Percentiles rank a stretch among this genome's conserved stretches.
phyloP scores from a whole-genome alignment of 1,140 invertebrate genomes.

The Meloidogyne chitwoodi region DNA sequence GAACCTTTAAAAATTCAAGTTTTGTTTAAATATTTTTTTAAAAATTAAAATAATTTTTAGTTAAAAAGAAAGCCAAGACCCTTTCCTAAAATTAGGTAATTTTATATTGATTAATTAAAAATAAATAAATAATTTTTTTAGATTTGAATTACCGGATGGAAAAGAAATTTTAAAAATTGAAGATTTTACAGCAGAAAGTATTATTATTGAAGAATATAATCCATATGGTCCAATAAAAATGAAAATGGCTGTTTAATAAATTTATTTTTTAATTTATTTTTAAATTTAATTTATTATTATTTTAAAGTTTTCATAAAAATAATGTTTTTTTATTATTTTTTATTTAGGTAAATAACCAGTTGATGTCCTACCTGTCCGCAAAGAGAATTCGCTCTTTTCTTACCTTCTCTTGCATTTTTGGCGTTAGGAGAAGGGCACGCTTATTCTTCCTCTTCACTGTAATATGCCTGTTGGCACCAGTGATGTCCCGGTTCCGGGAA shows the following conservation, averaged over 20 bases:
- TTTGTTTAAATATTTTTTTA: slow-evolving; percentile 4
- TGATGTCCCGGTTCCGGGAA: too few species aligned
- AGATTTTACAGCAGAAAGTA: slow-evolving; percentile 83
- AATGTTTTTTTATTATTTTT: too few species aligned
- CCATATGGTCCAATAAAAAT: slow-evolving; percentile 85
- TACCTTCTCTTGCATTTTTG: too few species aligned
- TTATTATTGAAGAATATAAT: slow-evolving; percentile 80
- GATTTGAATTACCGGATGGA: slow-evolving; percentile 65
- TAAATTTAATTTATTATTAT: background rate
- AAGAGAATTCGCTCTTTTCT: too few species aligned
- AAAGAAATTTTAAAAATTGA: slow-evolving; percentile 66
- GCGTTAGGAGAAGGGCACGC: too few species aligned
- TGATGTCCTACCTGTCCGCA: too few species aligned
- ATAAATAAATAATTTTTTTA: background rate
- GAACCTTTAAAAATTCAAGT: slow-evolving; percentile 78
- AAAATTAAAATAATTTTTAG: slow-evolving; percentile 55
- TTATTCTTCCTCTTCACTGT: too few species aligned
- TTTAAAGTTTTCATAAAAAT: too few species aligned
- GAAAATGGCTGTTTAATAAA: slow-evolving; percentile 87
- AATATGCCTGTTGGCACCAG: too few species aligned
- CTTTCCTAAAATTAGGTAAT: slow-evolving; percentile 68
- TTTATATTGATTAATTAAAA: background rate
- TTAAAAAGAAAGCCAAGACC: slow-evolving; percentile 71
- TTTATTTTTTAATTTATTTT: background rate
- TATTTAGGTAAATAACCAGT: too few species aligned